Base-by-base conservation (phyloP, 2,888 invertebrate genomes). In the Amphiduros pacificus region DNA sequence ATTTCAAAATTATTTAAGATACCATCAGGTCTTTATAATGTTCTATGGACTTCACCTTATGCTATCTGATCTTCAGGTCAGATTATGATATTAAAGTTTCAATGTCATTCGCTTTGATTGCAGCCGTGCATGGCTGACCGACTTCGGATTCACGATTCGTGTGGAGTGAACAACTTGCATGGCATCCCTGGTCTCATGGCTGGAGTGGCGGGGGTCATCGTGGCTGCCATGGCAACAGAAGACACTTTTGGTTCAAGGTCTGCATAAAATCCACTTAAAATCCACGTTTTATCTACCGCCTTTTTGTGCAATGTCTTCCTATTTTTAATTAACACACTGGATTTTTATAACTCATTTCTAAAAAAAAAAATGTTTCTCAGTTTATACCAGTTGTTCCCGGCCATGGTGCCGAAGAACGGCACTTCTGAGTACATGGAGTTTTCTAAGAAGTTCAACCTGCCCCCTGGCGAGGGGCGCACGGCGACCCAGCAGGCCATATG, bases 91-190 rank as follows among this genome's bases (percentile, higher is more conserved):
- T n/a, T n/a, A n/a, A n/a, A n/a, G n/a, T n/a, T n/a, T n/a, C n/a
- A n/a, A n/a, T n/a, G n/a, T n/a, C n/a, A n/a, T n/a, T n/a, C n/a
- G 36, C 17, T 9, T 20, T 52, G 9, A 31, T 49, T 52, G 20
- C 83, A 90, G 90, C 90, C 90, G 0, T 74, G 84, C 49, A 82
- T 91, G 27, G 83, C 85, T 28, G 85, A 85, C 41, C 82, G 81
- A 41, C 68, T 88, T 0, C 87, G 87, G 32, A 79, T 94, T 41
- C 88, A 89, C 73, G 94, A 94, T 81, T 93, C 93, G 0, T 97
- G 96, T 77, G 97, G 97, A 5, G 94, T 97, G 1, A 90, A 97
- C 92, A 97, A 97, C 84, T 87, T 98, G 20, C 97, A 98, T 79
- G 97, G 96, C 0, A 92, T 96, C 90, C 97, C 97, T 0, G 96